Evolutionary conservation across 2,797 vertebrate species (phyloP).

Genomic region (Sitta carolinensis): DNA sequence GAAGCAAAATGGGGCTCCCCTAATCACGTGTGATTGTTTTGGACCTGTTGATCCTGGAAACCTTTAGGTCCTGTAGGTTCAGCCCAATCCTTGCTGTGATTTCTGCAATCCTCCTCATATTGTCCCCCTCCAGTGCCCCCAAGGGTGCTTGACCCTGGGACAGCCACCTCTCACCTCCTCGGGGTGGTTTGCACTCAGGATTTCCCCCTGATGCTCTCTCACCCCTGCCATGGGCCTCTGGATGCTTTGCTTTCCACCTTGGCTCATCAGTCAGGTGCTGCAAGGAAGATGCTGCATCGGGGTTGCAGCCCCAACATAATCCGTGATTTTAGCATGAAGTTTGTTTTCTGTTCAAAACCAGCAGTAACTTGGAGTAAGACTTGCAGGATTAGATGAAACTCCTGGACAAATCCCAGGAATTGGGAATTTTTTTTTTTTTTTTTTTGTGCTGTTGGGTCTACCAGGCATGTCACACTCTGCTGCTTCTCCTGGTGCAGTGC

Average conservation of each 20-base stretch:
- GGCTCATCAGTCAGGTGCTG: neutral
- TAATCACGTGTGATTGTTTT: accelerated
- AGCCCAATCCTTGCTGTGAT: neutral
- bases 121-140: neutral
- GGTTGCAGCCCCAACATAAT: neutral
- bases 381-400: neutral
- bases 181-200: neutral
- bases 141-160: neutral
- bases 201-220: neutral
- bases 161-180: neutral
- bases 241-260: neutral
- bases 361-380: neutral
- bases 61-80: neutral
- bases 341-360: neutral
- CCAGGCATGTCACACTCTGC: accelerated
- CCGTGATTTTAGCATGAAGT: neutral
- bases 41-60: neutral
- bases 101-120: accelerated
- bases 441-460: neutral
- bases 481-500: neutral
- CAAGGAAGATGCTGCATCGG: neutral
- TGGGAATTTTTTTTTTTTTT: neutral
- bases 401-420: neutral
- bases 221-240: neutral
- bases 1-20: accelerated